Conservation (phyloP, 2,888 invertebrate genomes). For the Halocaridina rubra region DNA sequence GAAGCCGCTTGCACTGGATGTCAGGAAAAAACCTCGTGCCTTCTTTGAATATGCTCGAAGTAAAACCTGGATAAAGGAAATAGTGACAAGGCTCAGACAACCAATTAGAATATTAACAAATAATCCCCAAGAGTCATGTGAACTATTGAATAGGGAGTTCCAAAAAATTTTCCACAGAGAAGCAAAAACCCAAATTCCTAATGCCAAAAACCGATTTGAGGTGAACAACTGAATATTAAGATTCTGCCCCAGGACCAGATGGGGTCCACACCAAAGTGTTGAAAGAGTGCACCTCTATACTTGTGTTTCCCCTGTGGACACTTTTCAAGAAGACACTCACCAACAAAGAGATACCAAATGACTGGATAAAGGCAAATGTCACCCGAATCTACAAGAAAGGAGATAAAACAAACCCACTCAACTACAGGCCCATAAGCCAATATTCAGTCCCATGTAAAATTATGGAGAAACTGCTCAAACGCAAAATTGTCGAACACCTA, state of each 20-base stretch:
- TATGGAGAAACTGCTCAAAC: no score
- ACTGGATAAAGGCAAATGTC: neutral
- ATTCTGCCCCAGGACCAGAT: neutral
- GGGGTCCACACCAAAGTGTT: neutral
- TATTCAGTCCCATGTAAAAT: neutral
- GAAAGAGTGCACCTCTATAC: neutral
- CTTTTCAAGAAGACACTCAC: neutral
- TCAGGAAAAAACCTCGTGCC: no score
- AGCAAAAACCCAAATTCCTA: neutral
- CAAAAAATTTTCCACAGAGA: no score
- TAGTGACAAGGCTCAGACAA: no score
- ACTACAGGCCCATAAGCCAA: neutral
- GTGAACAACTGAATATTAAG: neutral
- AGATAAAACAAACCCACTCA: no score
- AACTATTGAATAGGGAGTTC: no score
- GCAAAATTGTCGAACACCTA: neutral
- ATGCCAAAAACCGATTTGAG: neutral
- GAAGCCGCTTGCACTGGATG: no score
- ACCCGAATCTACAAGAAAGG: neutral
- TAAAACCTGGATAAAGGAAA: no score
- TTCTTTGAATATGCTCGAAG: no score
- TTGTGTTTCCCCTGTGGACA: neutral
- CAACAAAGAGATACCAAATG: no score
- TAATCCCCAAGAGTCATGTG: neutral
- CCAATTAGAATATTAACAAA: neutral